Base-by-base conservation (phyloP, 2,113 vertebrate genomes). In the Baryphthengus martii region DNA sequence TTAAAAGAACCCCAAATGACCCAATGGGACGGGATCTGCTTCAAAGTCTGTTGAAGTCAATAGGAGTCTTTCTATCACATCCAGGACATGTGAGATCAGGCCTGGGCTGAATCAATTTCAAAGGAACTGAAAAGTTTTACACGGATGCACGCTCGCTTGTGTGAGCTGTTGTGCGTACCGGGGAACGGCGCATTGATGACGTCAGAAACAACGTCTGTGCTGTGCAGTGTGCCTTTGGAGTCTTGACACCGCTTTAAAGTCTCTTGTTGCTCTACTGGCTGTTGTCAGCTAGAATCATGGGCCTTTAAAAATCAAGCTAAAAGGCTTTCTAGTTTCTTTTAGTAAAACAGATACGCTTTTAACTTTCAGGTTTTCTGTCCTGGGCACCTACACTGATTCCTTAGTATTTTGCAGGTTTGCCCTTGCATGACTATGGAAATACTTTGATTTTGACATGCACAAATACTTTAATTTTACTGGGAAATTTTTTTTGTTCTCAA, bases 131-230 rank as follows among this genome's bases (percentile, higher is more conserved):
- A 14, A 26, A 26, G 40, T 31, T 68, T 68, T 37, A 12, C 1
- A 0, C 0, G 2, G 33, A 37, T 42, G 37, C n/a, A 2, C 33
- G 52, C 11, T 5, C 2, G 1, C 0, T 0, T n/a, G 20, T 5
- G 3, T 24, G 52, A 59, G 50, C 16, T 3, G 2, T 25, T 68
- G 11, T 29, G 59, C 7, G 1, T 49, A 13, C 31, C 29, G 31
- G 37, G 47, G 86, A 49, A 25, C 0, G 1, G 11, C 15, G 5
- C 2, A 1, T 1, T 35, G 15, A 7, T 63, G 26, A 28, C 14
- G 11, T 17, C 3, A 1, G 33, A 49, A 89, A 49, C 0, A 0
- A 35, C 5, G 7, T 49, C 24, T 59, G 35, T 7, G 2, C 39
- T 13, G 4, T 10, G 8, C n/a, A n/a, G n/a, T n/a, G n/a, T 80